Percentiles rank a stretch among this genome's conserved stretches.
These are phyloP conservation scores for Anorthoa munda DNA, from an alignment of 2,888 invertebrate genomes.

Conservation along the genomic window DNA sequence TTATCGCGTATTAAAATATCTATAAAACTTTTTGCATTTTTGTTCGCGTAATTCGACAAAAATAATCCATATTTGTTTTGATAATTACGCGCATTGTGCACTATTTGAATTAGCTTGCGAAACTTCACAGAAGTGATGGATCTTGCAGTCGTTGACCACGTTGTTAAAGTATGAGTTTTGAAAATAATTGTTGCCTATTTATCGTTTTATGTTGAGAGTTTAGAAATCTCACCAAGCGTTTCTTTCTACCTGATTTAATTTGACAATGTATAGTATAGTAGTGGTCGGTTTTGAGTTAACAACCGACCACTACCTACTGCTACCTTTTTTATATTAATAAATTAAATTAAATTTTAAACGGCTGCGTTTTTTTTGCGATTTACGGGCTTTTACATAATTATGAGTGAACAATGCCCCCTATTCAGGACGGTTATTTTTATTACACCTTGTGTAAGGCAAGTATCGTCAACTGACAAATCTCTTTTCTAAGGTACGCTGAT, in stretches of 20 bases:
- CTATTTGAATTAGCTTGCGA: not conserved
- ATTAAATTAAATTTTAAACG: not conserved
- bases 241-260: no score
- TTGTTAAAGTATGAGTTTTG: no score
- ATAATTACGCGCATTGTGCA: not conserved
- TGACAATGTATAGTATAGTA: no score
- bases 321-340: constrained; percentile 4
- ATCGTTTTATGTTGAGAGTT: no score
- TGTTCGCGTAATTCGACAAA: not conserved
- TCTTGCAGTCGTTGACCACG: no score
- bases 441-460: constrained; percentile 3
- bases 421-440: constrained; percentile 7
- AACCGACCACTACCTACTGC: no score
- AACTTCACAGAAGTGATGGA: not conserved
- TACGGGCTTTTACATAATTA: not conserved
- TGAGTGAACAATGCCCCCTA: not conserved
- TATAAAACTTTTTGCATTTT: not conserved
- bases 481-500: not conserved
- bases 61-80: not conserved
- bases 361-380: no score
- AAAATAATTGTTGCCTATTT: no score
- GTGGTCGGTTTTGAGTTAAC: no score
- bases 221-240: no score
- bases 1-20: not conserved
- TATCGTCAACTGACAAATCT: not conserved